A percentile compares a stretch with the other conserved stretches of the same genome.
Conservation (phyloP, 2,888 invertebrate species). For the Chrysina gloriosa region DNA sequence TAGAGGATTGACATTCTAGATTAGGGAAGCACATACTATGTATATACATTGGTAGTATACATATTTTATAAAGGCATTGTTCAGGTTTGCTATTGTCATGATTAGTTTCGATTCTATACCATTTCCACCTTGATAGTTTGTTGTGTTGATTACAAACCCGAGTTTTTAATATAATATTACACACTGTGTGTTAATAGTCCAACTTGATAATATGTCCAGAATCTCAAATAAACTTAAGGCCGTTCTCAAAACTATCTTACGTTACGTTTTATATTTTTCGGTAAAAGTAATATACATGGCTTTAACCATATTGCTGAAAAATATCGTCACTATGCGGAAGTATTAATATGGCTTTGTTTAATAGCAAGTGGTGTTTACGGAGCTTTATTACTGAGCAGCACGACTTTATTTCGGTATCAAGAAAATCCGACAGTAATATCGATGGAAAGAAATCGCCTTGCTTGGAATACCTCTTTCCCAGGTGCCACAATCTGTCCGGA, state of each 20-base stretch:
- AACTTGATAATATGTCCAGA: no score
- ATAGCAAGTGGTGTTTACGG: constrained; percentile 56
- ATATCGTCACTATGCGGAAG: constrained; percentile 55
- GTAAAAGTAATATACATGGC: constrained; percentile 59
- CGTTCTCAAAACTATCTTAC: background rate
- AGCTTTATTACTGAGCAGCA: constrained; percentile 63
- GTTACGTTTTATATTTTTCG: constrained; percentile 50
- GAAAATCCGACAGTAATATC: constrained; percentile 79
- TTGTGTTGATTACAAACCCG: no score
- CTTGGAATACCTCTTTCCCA: constrained; percentile 80
- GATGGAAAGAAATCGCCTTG: constrained; percentile 78
- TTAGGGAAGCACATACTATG: no score
- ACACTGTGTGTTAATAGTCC: no score
- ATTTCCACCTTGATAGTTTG: no score
- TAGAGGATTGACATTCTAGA: no score
- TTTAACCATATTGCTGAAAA: constrained; percentile 55
- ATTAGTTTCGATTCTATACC: no score
- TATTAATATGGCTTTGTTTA: constrained; percentile 56
- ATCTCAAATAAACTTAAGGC: no score
- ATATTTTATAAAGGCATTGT: no score
- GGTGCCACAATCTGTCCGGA: constrained; percentile 76
- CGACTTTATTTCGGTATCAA: constrained; percentile 75
- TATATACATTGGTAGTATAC: no score
- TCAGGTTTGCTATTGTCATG: no score
- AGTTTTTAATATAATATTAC: no score